Conservation (phyloP, 2,797 vertebrate species). For the Clarias laeviceps region DNA sequence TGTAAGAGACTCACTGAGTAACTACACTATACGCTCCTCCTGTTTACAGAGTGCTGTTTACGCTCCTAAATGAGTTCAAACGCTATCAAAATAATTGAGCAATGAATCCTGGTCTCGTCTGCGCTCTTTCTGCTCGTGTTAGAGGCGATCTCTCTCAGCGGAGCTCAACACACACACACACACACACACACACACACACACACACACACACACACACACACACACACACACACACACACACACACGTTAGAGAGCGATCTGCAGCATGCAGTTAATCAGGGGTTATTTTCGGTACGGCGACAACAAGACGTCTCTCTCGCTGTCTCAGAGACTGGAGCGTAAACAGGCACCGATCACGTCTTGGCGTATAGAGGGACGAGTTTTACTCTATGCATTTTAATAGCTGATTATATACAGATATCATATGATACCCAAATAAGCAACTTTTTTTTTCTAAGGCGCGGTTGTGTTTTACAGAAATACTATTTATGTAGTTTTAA, state of each 20-base stretch:
- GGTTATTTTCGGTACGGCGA: neutral
- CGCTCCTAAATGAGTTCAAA: slow-evolving; percentile 1
- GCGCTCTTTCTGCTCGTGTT: neutral
- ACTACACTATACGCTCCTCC: neutral
- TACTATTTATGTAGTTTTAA: too few species aligned
- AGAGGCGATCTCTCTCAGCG: slow-evolving; percentile 6
- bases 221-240: too few species aligned
- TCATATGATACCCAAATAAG: too few species aligned
- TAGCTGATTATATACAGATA: neutral
- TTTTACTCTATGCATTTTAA: neutral
- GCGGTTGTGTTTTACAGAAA: too few species aligned
- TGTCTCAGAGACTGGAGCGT: neutral
- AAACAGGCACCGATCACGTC: neutral
- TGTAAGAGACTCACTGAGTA: neutral
- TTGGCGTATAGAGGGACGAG: neutral
- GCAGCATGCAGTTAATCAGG: neutral
- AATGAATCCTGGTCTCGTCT: neutral
- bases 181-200: slow-evolving; percentile 7
- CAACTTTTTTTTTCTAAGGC: neutral
- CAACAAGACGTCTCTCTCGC: too few species aligned
- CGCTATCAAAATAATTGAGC: slow-evolving; percentile 15
- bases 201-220: neutral
- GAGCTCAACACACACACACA: neutral
- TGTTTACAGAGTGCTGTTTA: neutral
- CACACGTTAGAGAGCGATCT: neutral